phyloP scores from a whole-genome alignment of 2,888 invertebrate genomes.

The Mythimna loreyi region DNA sequence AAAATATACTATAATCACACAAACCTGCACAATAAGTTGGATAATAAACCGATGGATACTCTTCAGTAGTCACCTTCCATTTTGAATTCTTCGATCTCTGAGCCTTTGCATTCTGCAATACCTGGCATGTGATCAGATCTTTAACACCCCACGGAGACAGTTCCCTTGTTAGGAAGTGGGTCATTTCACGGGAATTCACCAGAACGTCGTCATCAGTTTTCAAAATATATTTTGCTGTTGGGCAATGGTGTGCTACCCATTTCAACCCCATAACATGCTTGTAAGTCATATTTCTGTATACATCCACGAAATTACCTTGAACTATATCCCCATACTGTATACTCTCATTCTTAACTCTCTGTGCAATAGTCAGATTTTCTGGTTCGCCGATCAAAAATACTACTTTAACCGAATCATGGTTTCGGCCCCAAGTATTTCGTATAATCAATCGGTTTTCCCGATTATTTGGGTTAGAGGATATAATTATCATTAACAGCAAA shows the following conservation, averaged over 20 bases:
- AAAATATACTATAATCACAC: slow-evolving; percentile 21
- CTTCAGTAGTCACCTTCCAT: slow-evolving; percentile 94
- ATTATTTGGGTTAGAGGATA: slow-evolving; percentile 93
- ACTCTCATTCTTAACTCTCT: slow-evolving; percentile 89
- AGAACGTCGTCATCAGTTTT: slow-evolving; percentile 95
- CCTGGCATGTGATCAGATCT: slow-evolving; percentile 92
- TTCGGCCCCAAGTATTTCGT: slow-evolving; percentile 94
- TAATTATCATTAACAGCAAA: slow-evolving; percentile 91
- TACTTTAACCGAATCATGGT: slow-evolving; percentile 88
- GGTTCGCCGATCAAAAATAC: slow-evolving; percentile 92
- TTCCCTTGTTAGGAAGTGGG: slow-evolving; percentile 90
- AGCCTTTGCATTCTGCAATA: slow-evolving; percentile 85
- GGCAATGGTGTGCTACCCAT: slow-evolving; percentile 94
- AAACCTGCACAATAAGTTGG: slow-evolving; percentile 94
- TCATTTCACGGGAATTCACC: slow-evolving; percentile 92
- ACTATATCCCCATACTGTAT: slow-evolving; percentile 92
- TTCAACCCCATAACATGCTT: slow-evolving; percentile 96
- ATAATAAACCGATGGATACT: slow-evolving; percentile 92
- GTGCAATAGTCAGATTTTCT: slow-evolving; percentile 70
- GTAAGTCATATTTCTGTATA: slow-evolving; percentile 95
- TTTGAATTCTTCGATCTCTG: slow-evolving; percentile 93
- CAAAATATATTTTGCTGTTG: slow-evolving; percentile 92
- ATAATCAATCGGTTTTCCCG: slow-evolving; percentile 92
- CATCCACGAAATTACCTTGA: slow-evolving; percentile 94
- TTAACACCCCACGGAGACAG: slow-evolving; percentile 91